Conservation (phyloP, 2,888 invertebrate genomes). For the Hirtodrosophila histrioides region DNA sequence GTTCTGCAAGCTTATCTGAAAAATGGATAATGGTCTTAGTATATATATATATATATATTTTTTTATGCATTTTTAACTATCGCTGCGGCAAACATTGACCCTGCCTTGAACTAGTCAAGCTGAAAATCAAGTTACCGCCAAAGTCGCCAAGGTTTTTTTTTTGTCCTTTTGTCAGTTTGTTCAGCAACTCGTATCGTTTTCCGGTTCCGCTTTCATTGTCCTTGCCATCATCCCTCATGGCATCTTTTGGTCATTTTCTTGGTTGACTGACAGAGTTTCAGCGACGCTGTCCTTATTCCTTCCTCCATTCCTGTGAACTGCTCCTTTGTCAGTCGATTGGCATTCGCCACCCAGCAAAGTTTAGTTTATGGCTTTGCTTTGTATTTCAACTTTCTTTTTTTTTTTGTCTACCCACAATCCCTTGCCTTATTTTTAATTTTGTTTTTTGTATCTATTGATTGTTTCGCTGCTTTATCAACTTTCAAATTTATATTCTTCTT, state of each 20-base stretch:
- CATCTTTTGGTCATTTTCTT: constrained; percentile 58
- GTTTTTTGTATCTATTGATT: constrained; percentile 48
- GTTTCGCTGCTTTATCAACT: constrained; percentile 55
- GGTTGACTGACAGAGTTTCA: constrained; percentile 54
- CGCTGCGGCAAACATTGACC: constrained; percentile 60
- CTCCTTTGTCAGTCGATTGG: constrained; percentile 45
- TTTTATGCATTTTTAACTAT: constrained; percentile 62
- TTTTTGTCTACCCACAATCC: constrained; percentile 1
- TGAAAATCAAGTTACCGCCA: constrained; percentile 74
- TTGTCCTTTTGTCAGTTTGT: constrained; percentile 43
- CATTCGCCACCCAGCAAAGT: constrained; percentile 42
- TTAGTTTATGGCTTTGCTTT: constrained; percentile 57
- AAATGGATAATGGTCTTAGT: constrained; percentile 19
- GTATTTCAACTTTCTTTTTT: constrained; percentile 27
- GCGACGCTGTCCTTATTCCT: constrained; percentile 10
- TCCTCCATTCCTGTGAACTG: constrained; percentile 27
- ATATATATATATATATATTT: constrained; percentile 5
- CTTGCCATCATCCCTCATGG: constrained; percentile 45
- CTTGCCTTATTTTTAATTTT: constrained; percentile 38
- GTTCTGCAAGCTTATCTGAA: constrained; percentile 26
- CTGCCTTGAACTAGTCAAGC: constrained; percentile 58
- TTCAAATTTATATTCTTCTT: constrained; percentile 54
- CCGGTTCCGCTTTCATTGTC: constrained; percentile 47
- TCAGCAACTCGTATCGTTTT: constrained; percentile 51
- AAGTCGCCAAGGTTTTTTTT: constrained; percentile 46